Evolutionary conservation across 2,113 vertebrate genomes (phyloP).

Genomic region (Ahaetulla prasina): DNA sequence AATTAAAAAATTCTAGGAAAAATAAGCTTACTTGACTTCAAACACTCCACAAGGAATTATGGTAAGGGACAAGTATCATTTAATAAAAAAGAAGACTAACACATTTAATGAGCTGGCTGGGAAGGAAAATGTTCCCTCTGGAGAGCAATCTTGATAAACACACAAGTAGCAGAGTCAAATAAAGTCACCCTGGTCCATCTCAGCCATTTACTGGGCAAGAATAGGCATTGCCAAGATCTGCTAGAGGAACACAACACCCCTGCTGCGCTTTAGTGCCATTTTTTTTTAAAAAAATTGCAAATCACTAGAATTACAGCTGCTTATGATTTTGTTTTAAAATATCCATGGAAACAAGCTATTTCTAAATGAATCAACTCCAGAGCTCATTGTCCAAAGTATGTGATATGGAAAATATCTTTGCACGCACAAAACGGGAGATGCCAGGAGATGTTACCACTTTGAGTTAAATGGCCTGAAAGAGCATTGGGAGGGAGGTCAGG

Average conservation of each 20-base stretch:
- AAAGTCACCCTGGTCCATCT: background rate
- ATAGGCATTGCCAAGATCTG: background rate
- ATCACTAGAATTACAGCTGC: background rate
- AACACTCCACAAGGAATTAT: background rate
- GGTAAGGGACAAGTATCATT: background rate
- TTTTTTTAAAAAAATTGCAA: background rate
- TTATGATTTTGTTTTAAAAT: conserved; percentile 27
- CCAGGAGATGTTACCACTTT: background rate
- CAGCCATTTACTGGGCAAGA: conserved; percentile 11
- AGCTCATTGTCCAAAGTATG: background rate
- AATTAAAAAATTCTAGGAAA: background rate
- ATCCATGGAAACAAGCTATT: background rate
- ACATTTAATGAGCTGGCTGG: background rate
- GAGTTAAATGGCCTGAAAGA: background rate
- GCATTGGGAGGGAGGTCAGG: background rate
- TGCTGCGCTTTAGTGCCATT: background rate
- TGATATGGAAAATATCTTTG: background rate
- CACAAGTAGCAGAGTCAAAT: accelerated
- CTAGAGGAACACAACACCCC: background rate
- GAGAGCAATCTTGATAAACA: background rate
- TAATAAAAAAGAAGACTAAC: background rate
- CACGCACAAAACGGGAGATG: background rate
- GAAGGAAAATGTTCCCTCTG: background rate
- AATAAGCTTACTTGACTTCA: background rate
- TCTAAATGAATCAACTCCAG: conserved; percentile 21